Percentiles rank a stretch among this genome's conserved stretches.
Conservation (phyloP, 2,797 vertebrate species). For the Acanthornis magna region DNA sequence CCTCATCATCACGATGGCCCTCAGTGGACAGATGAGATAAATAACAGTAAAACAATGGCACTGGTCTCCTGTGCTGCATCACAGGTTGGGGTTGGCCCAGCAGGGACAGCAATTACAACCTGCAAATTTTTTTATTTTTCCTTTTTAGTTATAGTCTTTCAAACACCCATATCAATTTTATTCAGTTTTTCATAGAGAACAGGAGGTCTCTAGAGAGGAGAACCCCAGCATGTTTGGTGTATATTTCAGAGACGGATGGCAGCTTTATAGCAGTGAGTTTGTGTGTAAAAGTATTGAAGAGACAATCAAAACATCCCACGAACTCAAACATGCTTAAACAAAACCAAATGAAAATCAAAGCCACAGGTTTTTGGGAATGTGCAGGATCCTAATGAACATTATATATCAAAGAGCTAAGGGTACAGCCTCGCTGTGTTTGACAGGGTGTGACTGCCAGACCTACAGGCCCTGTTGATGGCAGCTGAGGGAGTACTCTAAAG, state of each 20-base stretch:
- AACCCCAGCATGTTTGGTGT: not conserved
- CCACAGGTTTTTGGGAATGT: not conserved
- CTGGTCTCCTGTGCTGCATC: not conserved
- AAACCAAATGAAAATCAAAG: constrained; percentile 41
- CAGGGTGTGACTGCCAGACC: not conserved
- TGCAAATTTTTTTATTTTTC: not conserved
- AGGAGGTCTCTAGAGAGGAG: constrained; percentile 6
- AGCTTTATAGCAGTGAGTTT: constrained; percentile 33
- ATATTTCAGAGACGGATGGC: constrained; percentile 36
- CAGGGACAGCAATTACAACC: not conserved
- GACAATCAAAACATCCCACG: constrained; percentile 33
- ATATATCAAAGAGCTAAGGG: not conserved
- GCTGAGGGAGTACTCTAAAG: not conserved
- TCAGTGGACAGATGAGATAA: not conserved
- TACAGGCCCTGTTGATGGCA: not conserved
- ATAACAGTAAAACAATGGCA: not conserved
- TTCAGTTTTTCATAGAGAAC: constrained; percentile 9
- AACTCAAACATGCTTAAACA: constrained; percentile 18
- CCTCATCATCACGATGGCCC: not conserved
- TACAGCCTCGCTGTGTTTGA: not conserved
- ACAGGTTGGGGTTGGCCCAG: not conserved
- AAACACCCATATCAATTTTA: constrained; percentile 7
- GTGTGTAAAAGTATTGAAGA: constrained; percentile 27
- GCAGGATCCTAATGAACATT: not conserved
- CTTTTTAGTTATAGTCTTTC: not conserved